Evolutionary conservation across 2,888 invertebrate genomes (phyloP), one percentile per base, ranked within the genome.

Genomic region (Athripsodes cinereus): DNA sequence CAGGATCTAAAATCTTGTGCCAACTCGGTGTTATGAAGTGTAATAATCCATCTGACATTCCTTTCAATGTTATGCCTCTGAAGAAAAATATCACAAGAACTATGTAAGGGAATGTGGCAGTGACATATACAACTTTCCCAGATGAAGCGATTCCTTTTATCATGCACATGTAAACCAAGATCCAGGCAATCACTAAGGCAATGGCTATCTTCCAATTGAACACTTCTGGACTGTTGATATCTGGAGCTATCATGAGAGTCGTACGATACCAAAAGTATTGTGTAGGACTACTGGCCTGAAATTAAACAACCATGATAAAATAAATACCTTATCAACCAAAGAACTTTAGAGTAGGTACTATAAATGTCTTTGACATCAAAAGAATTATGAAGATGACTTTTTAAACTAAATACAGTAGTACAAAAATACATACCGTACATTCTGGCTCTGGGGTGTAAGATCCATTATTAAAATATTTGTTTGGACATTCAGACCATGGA

Each of bases 71-170:
- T 13, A 96, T 88, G 8, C 96, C 96, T 52, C 96, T 86, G 66
- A 95, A 92, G 80, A 97, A 96, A 78, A 97, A 97, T 65, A 96
- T 92, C 2, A 96, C 90, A 3, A 96, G 82, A 16, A 97, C 96
- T 53, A 96, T 83, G 74, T 97, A 97, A 0, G 97, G 97, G 72
- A 97, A 97, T 0, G 95, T 95, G 1, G 97, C 96, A 1, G 96
- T 97, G 58, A 97, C 89, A 71, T 96, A 96, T 62, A 96, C 95
- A 52, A 96, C 95, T 81, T 96, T 96, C 56, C 96, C 95, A 0
- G 96, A 96, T 3, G 95, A 95, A 1, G 96, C 96, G 63, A 97
- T 96, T 54, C 97, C 97, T 73, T 96, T 96, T 66, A 96, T 95
- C 89, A 97, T 96, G 74, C 96, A 96, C 73, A 96, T 82, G 74